Evolutionary conservation across 2,113 vertebrate genomes (phyloP), one percentile per base, ranked within the genome.

Genomic region (Pluvianellus socialis): DNA sequence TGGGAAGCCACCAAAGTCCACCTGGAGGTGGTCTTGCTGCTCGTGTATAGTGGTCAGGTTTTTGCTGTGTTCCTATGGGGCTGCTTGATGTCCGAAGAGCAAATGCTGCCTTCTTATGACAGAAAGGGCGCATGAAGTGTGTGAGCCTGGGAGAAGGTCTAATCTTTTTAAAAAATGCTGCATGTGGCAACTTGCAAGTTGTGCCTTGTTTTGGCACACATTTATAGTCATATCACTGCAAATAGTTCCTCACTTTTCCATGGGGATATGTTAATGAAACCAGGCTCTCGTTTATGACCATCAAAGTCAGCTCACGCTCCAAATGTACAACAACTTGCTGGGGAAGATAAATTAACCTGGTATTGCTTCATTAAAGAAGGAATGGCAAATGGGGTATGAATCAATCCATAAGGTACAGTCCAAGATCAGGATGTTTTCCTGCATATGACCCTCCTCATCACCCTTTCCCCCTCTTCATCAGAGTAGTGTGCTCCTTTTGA

Each of bases 301-400:
- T 65, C 83, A 77, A 73, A 91, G 26, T 18, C 2, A 7, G 13
- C 50, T 74, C 26, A 42, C 0, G 1, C 33, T 73, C 33, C 49
- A 63, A 70, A 70, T 12, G 14, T 35, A 26, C 35, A 86, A 14
- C 13, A 44, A 44, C 47, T 82, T 92, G n/a, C 68, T 40, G 26
- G 22, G 40, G 38, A 94, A 94, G 38, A 92, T 44, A 86, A 80
- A 81, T 72, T 59, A 40, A 68, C 24, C 47, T 81, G 35, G 45
- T 89, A 72, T 68, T 75, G 56, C 73, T 89, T 89, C 52, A 72
- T 72, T 89, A 86, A 79, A 59, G n/a, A 35, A 91, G 49, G 35
- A 77, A 18, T 82, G 47, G 61, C 20, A 94, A 86, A 79, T 24
- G 44, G 20, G 9, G 8, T 75, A 52, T 38, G 21, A 87, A 72